phyloP scores from a whole-genome alignment of 2,797 vertebrate species.

The Lacerta bilineata region DNA sequence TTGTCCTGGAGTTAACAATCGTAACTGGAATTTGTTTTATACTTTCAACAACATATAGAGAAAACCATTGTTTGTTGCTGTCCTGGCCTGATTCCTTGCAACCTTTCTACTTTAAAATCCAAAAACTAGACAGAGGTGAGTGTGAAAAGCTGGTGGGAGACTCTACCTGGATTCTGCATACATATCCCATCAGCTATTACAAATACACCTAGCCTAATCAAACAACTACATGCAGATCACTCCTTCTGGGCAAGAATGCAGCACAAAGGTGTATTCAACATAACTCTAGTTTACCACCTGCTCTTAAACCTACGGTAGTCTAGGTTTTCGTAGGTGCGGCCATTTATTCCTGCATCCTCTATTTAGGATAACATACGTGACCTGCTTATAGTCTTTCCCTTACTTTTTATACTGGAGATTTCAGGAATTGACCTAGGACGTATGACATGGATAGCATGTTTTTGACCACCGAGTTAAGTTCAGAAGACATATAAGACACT shows the following conservation, averaged over 20 bases:
- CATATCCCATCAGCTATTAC: neutral
- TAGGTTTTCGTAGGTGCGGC: neutral
- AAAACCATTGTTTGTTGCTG: neutral
- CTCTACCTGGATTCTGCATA: neutral
- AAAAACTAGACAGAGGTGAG: neutral
- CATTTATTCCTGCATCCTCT: neutral
- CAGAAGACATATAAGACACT: neutral
- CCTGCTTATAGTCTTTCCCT: neutral
- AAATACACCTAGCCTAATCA: neutral
- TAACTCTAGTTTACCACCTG: neutral
- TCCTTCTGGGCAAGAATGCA: neutral
- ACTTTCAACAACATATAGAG: too few species aligned
- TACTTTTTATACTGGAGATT: neutral
- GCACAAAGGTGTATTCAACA: neutral
- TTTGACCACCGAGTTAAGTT: neutral
- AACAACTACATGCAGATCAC: neutral
- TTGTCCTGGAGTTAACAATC: too few species aligned
- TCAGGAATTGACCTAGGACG: too few species aligned
- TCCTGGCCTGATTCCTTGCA: too few species aligned
- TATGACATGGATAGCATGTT: neutral
- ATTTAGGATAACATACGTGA: neutral
- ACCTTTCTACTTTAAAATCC: neutral
- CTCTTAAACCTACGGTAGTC: neutral
- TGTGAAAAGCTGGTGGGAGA: neutral
- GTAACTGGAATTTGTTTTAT: too few species aligned